These are phyloP conservation scores for Cloeon dipterum DNA, from an alignment of 2,888 invertebrate genomes.

Conservation along the genomic window DNA sequence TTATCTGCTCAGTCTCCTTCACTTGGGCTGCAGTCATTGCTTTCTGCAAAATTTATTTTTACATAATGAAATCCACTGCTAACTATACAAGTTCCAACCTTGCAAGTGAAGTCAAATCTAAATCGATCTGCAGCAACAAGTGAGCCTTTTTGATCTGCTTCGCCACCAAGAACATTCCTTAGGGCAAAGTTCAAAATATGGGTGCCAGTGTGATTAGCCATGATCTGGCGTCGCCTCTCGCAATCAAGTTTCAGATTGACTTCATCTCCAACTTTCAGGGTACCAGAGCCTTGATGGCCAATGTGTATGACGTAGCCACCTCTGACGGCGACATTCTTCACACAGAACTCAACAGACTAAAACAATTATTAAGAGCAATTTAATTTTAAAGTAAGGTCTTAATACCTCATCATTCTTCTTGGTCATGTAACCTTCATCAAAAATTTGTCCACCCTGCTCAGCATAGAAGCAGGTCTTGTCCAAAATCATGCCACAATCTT, in stretches of 20 bases:
- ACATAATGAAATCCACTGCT: too few species aligned
- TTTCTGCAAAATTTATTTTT: constrained; percentile 19
- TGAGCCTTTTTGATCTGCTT: constrained; percentile 89
- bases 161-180: constrained; percentile 67
- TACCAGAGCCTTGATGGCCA: constrained; percentile 55
- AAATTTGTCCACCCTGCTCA: constrained; percentile 97
- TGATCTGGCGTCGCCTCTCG: constrained; percentile 65
- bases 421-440: constrained; percentile 78
- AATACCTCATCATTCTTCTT: constrained; percentile 54
- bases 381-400: neutral
- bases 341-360: constrained; percentile 61
- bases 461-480: constrained; percentile 93
- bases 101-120: constrained; percentile 92
- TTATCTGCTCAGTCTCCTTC: constrained; percentile 58
- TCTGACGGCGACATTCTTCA: constrained; percentile 81
- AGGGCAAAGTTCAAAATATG: constrained; percentile 91
- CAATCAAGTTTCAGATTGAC: constrained; percentile 63
- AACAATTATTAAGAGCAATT: neutral
- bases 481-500: constrained; percentile 77
- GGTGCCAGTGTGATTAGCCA: constrained; percentile 98
- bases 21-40: constrained; percentile 79
- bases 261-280: constrained; percentile 61
- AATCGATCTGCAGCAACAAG: constrained; percentile 91
- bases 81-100: too few species aligned
- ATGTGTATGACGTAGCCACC: constrained; percentile 91